Percentiles rank a stretch among this genome's conserved stretches.
Conservation (phyloP, 2,797 vertebrate species). For the Harpagifer antarcticus region DNA sequence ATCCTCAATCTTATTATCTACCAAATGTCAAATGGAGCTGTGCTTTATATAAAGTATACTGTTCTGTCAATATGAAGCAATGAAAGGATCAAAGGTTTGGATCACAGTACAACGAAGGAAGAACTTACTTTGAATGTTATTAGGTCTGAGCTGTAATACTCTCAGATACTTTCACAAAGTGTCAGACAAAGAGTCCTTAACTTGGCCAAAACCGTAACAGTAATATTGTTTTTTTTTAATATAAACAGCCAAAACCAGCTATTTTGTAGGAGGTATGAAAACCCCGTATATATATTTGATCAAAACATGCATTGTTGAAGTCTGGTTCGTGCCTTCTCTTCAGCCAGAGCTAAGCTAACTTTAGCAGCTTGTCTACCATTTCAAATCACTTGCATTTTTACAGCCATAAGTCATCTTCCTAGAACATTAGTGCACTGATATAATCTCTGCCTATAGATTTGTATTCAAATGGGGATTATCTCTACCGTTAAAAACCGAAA, state of each 20-base stretch:
- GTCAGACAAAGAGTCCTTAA: not conserved
- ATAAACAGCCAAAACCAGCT: not conserved
- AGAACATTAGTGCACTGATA: slow-evolving; percentile 21
- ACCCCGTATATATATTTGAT: not conserved
- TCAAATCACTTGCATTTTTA: slow-evolving; percentile 29
- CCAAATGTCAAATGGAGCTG: slow-evolving; percentile 17
- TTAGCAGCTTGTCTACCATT: slow-evolving; percentile 29
- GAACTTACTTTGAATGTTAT: not conserved
- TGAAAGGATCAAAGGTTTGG: not conserved
- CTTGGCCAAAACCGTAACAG: not conserved
- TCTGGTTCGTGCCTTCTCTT: slow-evolving; percentile 3
- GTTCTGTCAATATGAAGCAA: slow-evolving; percentile 7
- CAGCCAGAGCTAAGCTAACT: slow-evolving; percentile 8
- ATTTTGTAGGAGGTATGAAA: not conserved
- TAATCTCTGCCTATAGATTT: slow-evolving; percentile 36
- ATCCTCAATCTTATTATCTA: slow-evolving; percentile 13
- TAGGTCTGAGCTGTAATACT: not conserved
- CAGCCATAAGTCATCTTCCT: slow-evolving; percentile 25
- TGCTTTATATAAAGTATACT: not conserved
- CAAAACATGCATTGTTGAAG: not conserved
- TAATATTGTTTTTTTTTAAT: not conserved
- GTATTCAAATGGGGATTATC: slow-evolving; percentile 45
- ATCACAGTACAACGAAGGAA: not conserved
- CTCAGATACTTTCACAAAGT: not conserved
- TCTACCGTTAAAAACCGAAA: slow-evolving; percentile 23